These are phyloP conservation scores for Nestor notabilis DNA, from an alignment of 2,113 vertebrate species.

Conservation along the genomic window DNA sequence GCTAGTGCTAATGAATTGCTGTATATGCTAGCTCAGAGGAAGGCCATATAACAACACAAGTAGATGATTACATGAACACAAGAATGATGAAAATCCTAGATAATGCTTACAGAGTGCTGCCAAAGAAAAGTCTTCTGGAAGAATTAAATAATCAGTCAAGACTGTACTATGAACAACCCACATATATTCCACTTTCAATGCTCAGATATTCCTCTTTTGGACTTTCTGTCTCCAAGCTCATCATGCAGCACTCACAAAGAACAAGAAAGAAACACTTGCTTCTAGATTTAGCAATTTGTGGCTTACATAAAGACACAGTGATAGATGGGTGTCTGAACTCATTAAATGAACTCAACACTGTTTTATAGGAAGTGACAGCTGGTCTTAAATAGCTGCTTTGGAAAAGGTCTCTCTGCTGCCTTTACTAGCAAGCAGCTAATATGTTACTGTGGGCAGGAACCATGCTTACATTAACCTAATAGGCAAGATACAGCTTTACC, in stretches of 20 bases:
- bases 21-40: background rate
- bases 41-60: background rate
- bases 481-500: slow-evolving; percentile 2
- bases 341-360: background rate
- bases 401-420: background rate
- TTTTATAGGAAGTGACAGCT: slow-evolving; percentile 24
- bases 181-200: background rate
- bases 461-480: slow-evolving; percentile 53
- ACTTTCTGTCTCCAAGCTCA: background rate
- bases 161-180: background rate
- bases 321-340: slow-evolving; percentile 12
- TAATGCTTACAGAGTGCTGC: background rate
- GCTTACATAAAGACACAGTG: background rate
- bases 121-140: background rate
- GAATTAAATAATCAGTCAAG: slow-evolving; percentile 25
- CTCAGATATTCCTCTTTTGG: background rate
- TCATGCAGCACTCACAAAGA: slow-evolving; percentile 20
- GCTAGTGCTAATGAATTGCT: background rate
- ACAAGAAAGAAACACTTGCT: background rate
- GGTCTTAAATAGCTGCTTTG: slow-evolving; percentile 10
- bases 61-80: background rate
- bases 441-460: slow-evolving; percentile 46
- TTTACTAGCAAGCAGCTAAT: slow-evolving; percentile 48
- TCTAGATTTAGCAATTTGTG: background rate
- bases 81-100: background rate